Percentiles rank a stretch among this genome's conserved stretches.
Evolutionary conservation across 2,797 vertebrate species (phyloP).

Genomic region (Corythornis leucogaster): DNA sequence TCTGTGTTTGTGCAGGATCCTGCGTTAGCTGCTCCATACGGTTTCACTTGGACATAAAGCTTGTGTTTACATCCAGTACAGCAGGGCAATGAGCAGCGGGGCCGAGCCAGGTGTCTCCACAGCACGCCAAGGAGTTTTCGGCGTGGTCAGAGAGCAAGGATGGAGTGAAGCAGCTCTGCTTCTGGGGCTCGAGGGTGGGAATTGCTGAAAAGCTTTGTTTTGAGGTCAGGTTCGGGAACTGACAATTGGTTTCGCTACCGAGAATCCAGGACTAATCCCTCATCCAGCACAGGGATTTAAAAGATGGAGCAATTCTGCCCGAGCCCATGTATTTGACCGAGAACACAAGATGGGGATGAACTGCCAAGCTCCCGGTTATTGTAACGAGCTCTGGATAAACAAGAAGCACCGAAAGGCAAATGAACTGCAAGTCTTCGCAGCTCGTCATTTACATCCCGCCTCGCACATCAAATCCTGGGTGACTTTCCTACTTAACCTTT

Average conservation of each 20-base stretch:
- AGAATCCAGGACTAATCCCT: not conserved
- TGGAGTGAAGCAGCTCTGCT: not conserved
- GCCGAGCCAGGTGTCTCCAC: not conserved
- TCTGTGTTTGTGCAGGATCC: not conserved
- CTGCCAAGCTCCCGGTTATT: not conserved
- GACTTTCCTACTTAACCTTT: not conserved
- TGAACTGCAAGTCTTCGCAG: not conserved
- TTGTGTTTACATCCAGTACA: not conserved
- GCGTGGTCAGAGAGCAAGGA: not conserved
- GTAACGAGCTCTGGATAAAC: constrained; percentile 5
- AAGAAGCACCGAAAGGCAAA: not conserved
- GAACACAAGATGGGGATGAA: not conserved
- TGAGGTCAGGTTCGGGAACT: not conserved
- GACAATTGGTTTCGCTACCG: not conserved
- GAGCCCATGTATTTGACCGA: not conserved
- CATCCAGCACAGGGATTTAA: not conserved
- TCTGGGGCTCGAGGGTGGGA: not conserved
- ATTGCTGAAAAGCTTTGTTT: not conserved
- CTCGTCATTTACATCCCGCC: not conserved
- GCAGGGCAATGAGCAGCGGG: not conserved
- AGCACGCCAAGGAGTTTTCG: not conserved
- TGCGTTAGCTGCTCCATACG: not conserved
- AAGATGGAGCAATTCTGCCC: not conserved
- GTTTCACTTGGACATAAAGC: constrained; percentile 46
- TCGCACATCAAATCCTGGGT: not conserved